These are phyloP conservation scores for Chloroclystis v-ata DNA, from an alignment of 2,888 invertebrate species.

Conservation along the genomic window DNA sequence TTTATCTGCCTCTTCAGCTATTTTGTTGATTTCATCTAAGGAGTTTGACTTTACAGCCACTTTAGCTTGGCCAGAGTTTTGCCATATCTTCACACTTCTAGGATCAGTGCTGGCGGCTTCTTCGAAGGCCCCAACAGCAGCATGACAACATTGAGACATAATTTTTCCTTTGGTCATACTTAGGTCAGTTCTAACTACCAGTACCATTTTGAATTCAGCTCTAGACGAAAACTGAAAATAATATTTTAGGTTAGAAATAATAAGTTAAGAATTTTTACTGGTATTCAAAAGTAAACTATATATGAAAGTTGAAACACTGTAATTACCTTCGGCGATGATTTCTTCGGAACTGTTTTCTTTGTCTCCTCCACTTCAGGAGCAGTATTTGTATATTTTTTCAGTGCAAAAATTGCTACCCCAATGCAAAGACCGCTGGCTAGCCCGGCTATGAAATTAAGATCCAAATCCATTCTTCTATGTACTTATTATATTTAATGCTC, in stretches of 20 bases:
- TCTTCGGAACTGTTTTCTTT: background rate
- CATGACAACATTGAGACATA: constrained; percentile 92
- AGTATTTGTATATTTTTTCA: constrained; percentile 31
- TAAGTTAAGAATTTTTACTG: background rate
- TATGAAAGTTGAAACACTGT: background rate
- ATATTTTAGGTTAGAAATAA: background rate
- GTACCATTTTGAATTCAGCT: constrained; percentile 84
- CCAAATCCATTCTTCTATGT: constrained; percentile 33
- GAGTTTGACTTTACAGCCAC: constrained; percentile 87
- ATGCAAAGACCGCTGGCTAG: constrained; percentile 49
- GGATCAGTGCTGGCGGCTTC: constrained; percentile 78
- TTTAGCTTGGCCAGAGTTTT: constrained; percentile 86
- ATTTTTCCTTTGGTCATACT: constrained; percentile 96
- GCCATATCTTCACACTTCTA: constrained; percentile 73
- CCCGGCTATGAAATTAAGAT: constrained; percentile 42
- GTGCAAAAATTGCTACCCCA: constrained; percentile 41
- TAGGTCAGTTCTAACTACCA: constrained; percentile 89
- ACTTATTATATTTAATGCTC: too few relatives aligned
- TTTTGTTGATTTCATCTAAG: constrained; percentile 81
- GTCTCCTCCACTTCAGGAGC: constrained; percentile 1
- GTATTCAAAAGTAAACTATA: background rate
- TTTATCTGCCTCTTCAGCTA: constrained; percentile 81
- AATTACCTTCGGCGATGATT: constrained; percentile 5
- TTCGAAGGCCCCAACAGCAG: constrained; percentile 88
- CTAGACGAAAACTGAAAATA: constrained; percentile 43